A percentile compares a stretch with the other conserved stretches of the same genome.
Evolutionary conservation across 2,888 invertebrate species (phyloP).

Genomic region (Tinea semifulvella): DNA sequence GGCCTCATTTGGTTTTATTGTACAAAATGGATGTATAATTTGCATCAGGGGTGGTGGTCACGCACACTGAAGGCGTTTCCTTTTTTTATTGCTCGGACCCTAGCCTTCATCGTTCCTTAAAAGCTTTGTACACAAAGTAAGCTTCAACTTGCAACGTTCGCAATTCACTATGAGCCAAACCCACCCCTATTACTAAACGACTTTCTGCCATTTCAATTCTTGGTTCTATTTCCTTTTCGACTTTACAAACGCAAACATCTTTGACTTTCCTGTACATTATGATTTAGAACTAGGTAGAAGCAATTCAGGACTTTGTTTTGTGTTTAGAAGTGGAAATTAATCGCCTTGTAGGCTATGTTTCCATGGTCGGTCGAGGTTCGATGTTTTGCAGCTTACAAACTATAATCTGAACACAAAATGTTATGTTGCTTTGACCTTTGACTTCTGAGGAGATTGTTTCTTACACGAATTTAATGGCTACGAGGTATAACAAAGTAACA

Average conservation of each 20-base stretch:
- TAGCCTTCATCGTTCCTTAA: constrained; percentile 44
- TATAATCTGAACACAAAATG: background rate
- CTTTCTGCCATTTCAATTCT: background rate
- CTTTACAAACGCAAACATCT: background rate
- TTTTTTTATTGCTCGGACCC: constrained; percentile 51
- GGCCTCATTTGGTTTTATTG: constrained; percentile 63
- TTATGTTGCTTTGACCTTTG: background rate
- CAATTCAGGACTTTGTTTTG: background rate
- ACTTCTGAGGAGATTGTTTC: background rate
- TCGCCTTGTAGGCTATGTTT: too few species aligned
- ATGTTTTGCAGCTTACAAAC: background rate
- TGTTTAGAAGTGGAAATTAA: background rate
- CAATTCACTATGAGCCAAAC: constrained; percentile 10
- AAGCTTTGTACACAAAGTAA: constrained; percentile 24
- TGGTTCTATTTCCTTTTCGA: background rate
- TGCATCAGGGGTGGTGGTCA: constrained; percentile 59
- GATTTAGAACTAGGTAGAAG: background rate
- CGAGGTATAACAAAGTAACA: too few species aligned
- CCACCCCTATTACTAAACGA: background rate
- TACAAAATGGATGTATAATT: constrained; percentile 61
- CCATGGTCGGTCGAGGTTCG: background rate
- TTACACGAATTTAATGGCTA: background rate
- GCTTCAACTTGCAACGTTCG: constrained; percentile 13
- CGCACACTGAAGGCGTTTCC: constrained; percentile 47
- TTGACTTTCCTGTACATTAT: background rate